Conservation (phyloP, 1,140 invertebrate genomes). For the Globodera ellingtonae region DNA sequence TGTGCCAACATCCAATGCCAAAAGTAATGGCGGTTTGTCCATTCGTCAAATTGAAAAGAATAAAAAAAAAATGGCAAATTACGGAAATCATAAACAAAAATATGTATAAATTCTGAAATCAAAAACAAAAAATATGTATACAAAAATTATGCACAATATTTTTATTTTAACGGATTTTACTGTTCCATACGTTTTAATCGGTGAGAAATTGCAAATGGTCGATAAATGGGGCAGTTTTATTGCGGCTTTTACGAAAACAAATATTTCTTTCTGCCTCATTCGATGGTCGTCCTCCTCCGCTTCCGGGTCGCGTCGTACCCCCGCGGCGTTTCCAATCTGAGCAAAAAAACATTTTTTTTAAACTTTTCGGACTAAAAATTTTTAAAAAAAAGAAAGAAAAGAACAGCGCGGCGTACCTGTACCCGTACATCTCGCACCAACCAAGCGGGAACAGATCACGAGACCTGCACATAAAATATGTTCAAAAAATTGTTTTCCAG, state of each 20-base stretch:
- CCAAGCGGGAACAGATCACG: constrained; percentile 42
- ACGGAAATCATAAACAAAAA: neutral
- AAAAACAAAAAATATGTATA: neutral
- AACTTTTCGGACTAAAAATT: neutral
- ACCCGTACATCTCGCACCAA: constrained; percentile 44
- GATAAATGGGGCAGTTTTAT: no score
- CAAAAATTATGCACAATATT: neutral
- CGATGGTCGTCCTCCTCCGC: neutral
- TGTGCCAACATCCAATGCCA: constrained; percentile 22
- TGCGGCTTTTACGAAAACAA: no score
- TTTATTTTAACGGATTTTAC: neutral
- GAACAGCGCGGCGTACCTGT: constrained; percentile 4
- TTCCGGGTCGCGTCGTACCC: neutral
- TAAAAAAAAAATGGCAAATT: neutral
- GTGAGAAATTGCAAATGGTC: no score
- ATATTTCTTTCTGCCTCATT: neutral
- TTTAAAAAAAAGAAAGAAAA: neutral
- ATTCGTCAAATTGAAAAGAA: neutral
- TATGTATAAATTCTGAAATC: neutral
- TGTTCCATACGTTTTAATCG: no score
- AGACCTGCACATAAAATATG: constrained; percentile 9
- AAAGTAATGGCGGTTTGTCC: constrained; percentile 1
- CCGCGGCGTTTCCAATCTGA: constrained; percentile 17
- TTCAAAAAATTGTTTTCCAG: neutral
- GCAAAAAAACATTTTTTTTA: constrained; percentile 7